phyloP scores from a whole-genome alignment of 1,140 invertebrate genomes.

The Monomorium pharaonis region DNA sequence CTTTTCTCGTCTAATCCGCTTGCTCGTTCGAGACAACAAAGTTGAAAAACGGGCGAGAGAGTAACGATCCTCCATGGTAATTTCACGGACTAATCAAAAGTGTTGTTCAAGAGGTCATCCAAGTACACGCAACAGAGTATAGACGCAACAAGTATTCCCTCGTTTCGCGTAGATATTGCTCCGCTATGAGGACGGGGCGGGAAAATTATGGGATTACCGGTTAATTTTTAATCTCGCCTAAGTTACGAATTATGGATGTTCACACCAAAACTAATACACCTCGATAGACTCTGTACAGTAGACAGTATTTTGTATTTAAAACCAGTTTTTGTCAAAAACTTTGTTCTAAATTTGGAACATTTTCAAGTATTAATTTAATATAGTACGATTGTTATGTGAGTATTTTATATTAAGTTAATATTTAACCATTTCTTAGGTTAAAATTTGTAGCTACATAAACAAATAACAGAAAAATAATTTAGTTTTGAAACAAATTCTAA shows the following conservation, averaged over 20 bases:
- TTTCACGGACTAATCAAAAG: slow-evolving; percentile 61
- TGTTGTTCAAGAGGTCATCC: slow-evolving; percentile 33
- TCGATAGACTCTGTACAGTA: too few species aligned
- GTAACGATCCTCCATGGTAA: slow-evolving; percentile 59
- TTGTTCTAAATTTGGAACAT: too few species aligned
- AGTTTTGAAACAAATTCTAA: too few species aligned
- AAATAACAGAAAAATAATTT: too few species aligned
- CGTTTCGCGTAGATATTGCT: background rate
- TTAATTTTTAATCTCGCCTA: slow-evolving; percentile 39
- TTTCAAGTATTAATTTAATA: too few species aligned
- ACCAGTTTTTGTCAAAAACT: too few species aligned
- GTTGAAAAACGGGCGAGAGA: slow-evolving; percentile 24
- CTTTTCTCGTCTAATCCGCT: slow-evolving; percentile 66
- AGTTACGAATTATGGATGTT: background rate
- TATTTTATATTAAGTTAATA: too few species aligned
- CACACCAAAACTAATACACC: background rate
- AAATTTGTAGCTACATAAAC: too few species aligned
- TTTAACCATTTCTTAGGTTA: too few species aligned
- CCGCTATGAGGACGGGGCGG: background rate
- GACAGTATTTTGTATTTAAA: too few species aligned
- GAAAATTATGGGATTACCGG: background rate
- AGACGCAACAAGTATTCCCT: slow-evolving; percentile 44
- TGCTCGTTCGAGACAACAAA: slow-evolving; percentile 27
- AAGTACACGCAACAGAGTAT: background rate
- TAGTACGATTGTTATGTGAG: too few species aligned